Percentiles rank a stretch among this genome's conserved stretches.
Evolutionary conservation across 35 echinoderm and acorn worm genomes (phyloP).

Genomic region (Heliocidaris tuberculata): DNA sequence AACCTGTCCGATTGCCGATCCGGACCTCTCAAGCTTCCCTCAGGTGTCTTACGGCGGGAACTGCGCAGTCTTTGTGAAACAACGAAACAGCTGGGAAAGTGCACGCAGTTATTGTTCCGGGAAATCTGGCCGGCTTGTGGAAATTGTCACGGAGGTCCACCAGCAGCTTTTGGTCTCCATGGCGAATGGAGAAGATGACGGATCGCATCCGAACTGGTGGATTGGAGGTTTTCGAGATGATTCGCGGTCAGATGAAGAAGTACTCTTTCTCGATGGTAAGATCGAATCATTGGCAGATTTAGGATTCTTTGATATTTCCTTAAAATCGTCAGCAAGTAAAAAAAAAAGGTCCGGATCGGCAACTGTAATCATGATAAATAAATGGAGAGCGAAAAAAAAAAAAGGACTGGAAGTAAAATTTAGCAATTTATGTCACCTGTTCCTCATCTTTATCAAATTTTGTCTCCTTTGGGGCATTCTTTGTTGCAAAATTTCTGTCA

Average conservation of each 20-base stretch:
- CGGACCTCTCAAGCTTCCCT: neutral
- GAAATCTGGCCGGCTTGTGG: neutral
- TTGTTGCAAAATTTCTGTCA: too few species aligned
- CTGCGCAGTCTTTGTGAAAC: neutral
- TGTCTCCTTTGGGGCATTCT: too few species aligned
- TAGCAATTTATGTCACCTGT: too few species aligned
- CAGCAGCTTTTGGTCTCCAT: neutral
- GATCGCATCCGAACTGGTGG: neutral
- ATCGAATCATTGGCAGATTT: neutral
- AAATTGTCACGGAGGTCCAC: neutral
- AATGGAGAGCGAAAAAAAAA: too few species aligned
- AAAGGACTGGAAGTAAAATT: too few species aligned
- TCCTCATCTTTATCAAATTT: too few species aligned
- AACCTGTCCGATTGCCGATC: neutral
- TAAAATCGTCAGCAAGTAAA: too few species aligned
- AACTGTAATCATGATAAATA: too few species aligned
- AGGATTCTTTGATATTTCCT: too few species aligned
- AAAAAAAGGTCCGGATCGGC: too few species aligned
- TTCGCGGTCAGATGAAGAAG: neutral
- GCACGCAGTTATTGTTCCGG: neutral
- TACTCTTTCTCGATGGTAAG: neutral
- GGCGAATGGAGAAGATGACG: neutral
- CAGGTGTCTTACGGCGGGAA: neutral
- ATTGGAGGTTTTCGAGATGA: conserved; percentile 4
- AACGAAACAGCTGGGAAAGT: neutral